These are phyloP conservation scores for Vimba vimba DNA, from an alignment of 2,113 vertebrate genomes.

Conservation along the genomic window DNA sequence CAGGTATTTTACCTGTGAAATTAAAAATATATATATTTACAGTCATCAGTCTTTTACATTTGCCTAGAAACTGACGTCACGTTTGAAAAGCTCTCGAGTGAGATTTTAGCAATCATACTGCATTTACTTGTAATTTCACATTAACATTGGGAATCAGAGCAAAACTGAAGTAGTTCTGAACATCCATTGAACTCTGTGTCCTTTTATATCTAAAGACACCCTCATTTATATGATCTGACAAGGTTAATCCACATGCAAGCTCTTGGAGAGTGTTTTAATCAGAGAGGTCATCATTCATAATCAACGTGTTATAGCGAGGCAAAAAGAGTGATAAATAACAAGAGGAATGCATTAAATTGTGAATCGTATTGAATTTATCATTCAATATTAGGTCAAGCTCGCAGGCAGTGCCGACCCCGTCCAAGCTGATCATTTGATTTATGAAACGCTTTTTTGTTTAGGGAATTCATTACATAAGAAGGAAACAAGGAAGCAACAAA, in stretches of 20 bases:
- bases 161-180: neutral
- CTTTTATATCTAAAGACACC: neutral
- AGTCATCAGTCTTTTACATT: neutral
- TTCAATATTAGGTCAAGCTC: slow-evolving; percentile 5
- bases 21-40: neutral
- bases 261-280: neutral
- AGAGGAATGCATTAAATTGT: neutral
- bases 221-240: neutral
- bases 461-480: slow-evolving; percentile 23
- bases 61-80: neutral
- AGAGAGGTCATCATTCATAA: neutral
- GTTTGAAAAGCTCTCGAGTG: neutral
- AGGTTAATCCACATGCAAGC: neutral
- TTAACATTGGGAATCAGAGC: neutral
- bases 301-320: neutral
- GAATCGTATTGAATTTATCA: slow-evolving; percentile 1
- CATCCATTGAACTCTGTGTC: neutral
- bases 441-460: neutral
- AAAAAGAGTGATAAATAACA: neutral
- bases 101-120: neutral
- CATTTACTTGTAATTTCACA: neutral
- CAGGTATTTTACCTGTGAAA: neutral
- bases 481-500: neutral
- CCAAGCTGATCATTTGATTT: neutral
- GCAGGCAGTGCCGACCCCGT: neutral